Percentiles rank a stretch among this genome's conserved stretches.
Conservation (phyloP, 2,797 vertebrate genomes). For the Hipposideros larvatus region DNA sequence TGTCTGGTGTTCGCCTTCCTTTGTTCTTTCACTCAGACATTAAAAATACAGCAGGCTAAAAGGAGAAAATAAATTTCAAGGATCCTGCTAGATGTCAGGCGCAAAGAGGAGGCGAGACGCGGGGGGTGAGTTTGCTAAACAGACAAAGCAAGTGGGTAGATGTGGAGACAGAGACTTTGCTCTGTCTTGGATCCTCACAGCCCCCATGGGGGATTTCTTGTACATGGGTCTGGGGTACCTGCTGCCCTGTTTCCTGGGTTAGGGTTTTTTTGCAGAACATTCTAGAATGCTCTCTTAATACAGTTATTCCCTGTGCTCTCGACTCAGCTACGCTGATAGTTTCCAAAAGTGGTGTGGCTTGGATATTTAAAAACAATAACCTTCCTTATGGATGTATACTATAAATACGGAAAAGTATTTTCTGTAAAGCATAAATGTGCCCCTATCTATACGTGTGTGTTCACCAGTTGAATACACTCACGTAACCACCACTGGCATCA, state of each 20-base stretch:
- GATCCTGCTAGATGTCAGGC: slow-evolving; percentile 55
- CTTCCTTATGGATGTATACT: not conserved
- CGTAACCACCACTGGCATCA: not conserved
- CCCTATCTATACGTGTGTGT: not conserved
- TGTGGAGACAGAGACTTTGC: not conserved
- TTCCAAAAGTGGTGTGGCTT: not conserved
- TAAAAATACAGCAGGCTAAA: slow-evolving; percentile 81
- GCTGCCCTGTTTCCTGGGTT: not conserved
- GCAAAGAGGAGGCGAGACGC: slow-evolving; percentile 44
- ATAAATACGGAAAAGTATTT: not conserved
- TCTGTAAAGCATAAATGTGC: not conserved
- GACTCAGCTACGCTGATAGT: not conserved
- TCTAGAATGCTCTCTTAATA: not conserved
- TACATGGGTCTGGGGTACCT: not conserved
- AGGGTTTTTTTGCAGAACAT: not conserved
- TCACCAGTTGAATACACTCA: not conserved
- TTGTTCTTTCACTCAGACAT: slow-evolving; percentile 73
- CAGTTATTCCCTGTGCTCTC: not conserved
- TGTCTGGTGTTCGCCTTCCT: slow-evolving; percentile 65
- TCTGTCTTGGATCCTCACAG: not conserved
- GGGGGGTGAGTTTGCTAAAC: slow-evolving; percentile 54
- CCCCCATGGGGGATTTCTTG: not conserved
- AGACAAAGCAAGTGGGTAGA: slow-evolving; percentile 57
- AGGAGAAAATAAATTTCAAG: slow-evolving; percentile 81
- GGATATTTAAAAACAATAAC: not conserved